These are phyloP conservation scores for Selenia dentaria DNA, from an alignment of 2,888 invertebrate species.

Conservation along the genomic window DNA sequence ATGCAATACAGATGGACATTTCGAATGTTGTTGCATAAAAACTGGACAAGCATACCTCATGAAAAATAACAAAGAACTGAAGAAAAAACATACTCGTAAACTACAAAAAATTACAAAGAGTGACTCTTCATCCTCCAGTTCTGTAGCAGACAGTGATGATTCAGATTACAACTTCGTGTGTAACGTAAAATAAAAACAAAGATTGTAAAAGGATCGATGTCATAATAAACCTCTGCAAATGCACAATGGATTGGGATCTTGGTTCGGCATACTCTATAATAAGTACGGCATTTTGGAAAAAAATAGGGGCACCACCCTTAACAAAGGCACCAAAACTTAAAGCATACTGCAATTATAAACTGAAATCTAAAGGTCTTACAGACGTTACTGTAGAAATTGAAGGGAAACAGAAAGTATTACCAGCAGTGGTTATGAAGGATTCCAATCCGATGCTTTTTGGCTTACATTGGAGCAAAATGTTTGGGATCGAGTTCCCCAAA, in stretches of 20 bases:
- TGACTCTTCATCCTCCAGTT: background rate
- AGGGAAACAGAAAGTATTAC: conserved; percentile 5
- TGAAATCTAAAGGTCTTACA: conserved; percentile 9
- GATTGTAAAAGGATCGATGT: no score
- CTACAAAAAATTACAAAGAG: background rate
- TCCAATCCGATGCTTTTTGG: conserved; percentile 20
- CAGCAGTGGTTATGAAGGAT: conserved; percentile 14
- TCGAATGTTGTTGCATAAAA: background rate
- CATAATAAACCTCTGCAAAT: no score
- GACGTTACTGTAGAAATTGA: conserved; percentile 14
- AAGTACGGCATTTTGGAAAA: no score
- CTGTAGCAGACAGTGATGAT: background rate
- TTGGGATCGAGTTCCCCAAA: conserved; percentile 15
- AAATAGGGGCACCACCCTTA: no score
- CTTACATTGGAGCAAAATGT: conserved; percentile 15
- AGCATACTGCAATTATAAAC: no score
- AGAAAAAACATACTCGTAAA: background rate
- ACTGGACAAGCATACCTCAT: background rate
- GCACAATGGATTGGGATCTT: background rate
- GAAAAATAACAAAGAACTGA: background rate
- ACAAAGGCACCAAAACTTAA: no score
- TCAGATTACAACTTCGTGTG: background rate
- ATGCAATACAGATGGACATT: background rate
- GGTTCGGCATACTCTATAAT: background rate
- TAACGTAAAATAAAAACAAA: no score